Conservation (phyloP, 2,888 invertebrate genomes). For the Drosophila neonasuta region DNA sequence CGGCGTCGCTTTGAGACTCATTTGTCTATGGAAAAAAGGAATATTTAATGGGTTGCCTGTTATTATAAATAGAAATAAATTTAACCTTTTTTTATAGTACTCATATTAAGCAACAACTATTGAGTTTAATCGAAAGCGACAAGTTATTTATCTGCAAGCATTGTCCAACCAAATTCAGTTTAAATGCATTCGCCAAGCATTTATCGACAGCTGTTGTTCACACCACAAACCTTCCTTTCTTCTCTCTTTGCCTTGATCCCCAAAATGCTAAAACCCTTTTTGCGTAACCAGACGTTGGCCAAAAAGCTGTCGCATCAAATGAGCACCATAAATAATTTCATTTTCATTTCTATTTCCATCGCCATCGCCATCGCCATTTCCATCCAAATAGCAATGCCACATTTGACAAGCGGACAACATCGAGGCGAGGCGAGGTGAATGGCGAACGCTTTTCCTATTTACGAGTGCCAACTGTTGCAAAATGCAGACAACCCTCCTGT, state of each 20-base stretch:
- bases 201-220: constrained; percentile 44
- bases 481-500: constrained; percentile 37
- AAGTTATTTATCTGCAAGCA: constrained; percentile 23
- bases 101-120: neutral
- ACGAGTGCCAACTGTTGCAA: constrained; percentile 69
- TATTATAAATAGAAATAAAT: neutral
- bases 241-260: neutral
- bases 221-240: constrained; percentile 7
- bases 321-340: constrained; percentile 71
- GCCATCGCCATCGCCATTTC: constrained; percentile 40
- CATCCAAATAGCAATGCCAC: constrained; percentile 52
- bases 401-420: constrained; percentile 45
- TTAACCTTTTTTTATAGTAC: neutral
- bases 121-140: constrained; percentile 7
- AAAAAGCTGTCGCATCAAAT: constrained; percentile 70
- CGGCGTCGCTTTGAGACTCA: neutral
- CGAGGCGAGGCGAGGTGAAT: neutral
- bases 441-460: constrained; percentile 37
- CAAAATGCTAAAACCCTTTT: constrained; percentile 15
- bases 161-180: neutral
- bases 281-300: constrained; percentile 48
- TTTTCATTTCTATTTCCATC: constrained; percentile 67
- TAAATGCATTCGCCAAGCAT: constrained; percentile 28
- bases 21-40: neutral
- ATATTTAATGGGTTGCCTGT: neutral